Base-by-base conservation (phyloP, 2,113 vertebrate species). In the Spizaetus ornatus region DNA sequence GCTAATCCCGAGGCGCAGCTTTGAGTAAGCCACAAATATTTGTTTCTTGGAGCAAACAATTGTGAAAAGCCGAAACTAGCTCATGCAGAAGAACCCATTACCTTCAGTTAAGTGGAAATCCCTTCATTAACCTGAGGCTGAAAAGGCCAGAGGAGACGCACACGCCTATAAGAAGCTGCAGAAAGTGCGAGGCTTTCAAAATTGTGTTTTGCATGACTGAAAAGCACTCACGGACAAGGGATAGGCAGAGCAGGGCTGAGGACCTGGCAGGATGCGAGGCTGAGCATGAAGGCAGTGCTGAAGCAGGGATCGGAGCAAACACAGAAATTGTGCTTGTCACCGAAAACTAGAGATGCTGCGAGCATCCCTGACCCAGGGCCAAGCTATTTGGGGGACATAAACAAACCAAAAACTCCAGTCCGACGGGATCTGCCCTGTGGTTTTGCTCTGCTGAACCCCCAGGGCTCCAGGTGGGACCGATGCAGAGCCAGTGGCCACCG, bases 41-140 rank as follows among this genome's bases (percentile, higher is more conserved):
- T 91, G 69, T 71, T 92, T 86, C 82, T 91, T 82, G 86, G 86
- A 84, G 36, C 61, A 89, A 89, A 71, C n/a, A 27, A 23, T 7
- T 32, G 65, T 25, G 77, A 48, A 82, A 91, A 90, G 38, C 5
- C 8, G 23, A 72, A 91, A 58, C 2, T 3, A 82, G 32, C 50
- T 78, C 42, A 32, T 20, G 63, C 63, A 73, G 76, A 52, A 50
- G 45, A 84, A 52, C 47, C 52, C 63, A 52, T 56, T 52, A 74
- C 48, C 29, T 71, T 32, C 50, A 52, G 81, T 67, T 79, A 87
- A 85, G 42, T 61, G 26, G 53, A 70, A 71, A 76, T 22, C 6
- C 8, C 27, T 32, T 74, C 42, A 5, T 86, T 53, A 95, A 56
- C 18, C 31, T 16, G 43, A 56, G 84, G 73, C 38, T 74, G 61